Base-by-base conservation (phyloP, 2,888 invertebrate species). In the Papilio elwesi region DNA sequence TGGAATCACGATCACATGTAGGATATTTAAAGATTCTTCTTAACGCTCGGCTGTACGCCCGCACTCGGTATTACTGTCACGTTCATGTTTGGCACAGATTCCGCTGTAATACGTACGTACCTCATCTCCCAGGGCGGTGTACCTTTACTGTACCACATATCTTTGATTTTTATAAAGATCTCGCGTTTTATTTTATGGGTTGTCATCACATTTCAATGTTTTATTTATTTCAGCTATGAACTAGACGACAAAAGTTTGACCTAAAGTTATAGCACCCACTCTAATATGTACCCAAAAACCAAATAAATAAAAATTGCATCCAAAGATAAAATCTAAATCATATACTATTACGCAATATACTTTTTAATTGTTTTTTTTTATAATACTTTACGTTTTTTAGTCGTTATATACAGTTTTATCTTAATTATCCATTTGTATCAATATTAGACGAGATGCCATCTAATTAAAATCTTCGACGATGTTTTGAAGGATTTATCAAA, bases 31-130 rank as follows among this genome's bases (percentile, higher is more conserved):
- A 69, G 51, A 26, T 38, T 43, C 16, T 51, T 52, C 43, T 69
- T 15, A 53, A 70, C 64, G 64, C 64, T 64, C n/a, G n/a, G 52
- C 59, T 52, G 67, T 67, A 67, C 71, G 36, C 16, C 11, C 10
- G 15, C 47, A 48, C 55, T 62, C 59, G 15, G 62, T 67, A 71
- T 67, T 71, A 59, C 67, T 67, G 52, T 71, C 71, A 67, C 71
- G 71, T 71, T 7, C 43, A 53, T 59, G 36, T 67, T 36, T 67
- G 67, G 26, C 71, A 71, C 62, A 71, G 67, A 52, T 71, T 62
- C 71, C 52, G 15, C 26, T 43, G 47, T 15, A 36, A n/a, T 57
- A 66, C 26, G 59, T 67, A 62, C 36, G n/a, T 16, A n/a, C 59
- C 6, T 26, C 59, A 38, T 11, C 48, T 53, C 47, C 36, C 36